These are phyloP conservation scores for Drosophila kepulauana DNA, from an alignment of 1,140 invertebrate species.

Conservation along the genomic window DNA sequence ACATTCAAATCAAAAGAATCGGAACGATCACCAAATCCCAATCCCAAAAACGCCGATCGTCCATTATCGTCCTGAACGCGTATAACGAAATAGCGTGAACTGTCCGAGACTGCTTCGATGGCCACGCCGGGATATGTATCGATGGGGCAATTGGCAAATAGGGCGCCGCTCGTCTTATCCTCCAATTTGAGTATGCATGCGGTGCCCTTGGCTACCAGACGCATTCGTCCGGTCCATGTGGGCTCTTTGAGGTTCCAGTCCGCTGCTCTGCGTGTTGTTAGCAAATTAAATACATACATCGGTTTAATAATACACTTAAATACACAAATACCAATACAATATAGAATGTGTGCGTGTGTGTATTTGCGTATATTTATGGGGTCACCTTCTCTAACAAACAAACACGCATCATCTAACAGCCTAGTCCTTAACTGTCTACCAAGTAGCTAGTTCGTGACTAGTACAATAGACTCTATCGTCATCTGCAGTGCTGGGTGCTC, in stretches of 20 bases:
- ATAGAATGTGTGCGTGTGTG: background rate
- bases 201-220: conserved; percentile 95
- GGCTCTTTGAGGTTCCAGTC: conserved; percentile 99
- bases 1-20: conserved; percentile 99
- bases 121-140: conserved; percentile 97
- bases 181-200: conserved; percentile 96
- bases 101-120: conserved; percentile 98
- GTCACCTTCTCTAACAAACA: background rate
- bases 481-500: conserved; percentile 14
- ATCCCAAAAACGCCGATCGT: conserved; percentile 97
- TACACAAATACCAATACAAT: background rate
- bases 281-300: conserved; percentile 17
- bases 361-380: conserved; percentile 4
- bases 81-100: conserved; percentile 99
- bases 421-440: background rate
- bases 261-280: conserved; percentile 90
- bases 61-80: conserved; percentile 98
- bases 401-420: background rate
- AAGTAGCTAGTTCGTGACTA: too few species aligned
- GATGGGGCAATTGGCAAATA: conserved; percentile 99
- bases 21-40: conserved; percentile 98
- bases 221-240: conserved; percentile 98
- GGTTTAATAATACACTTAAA: conserved; percentile 6
- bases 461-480: too few species aligned
- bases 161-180: conserved; percentile 96